Percentiles rank a stretch among this genome's conserved stretches.
These are phyloP conservation scores for Latrodectus geometricus DNA, from an alignment of 1,140 invertebrate genomes.

Conservation along the genomic window DNA sequence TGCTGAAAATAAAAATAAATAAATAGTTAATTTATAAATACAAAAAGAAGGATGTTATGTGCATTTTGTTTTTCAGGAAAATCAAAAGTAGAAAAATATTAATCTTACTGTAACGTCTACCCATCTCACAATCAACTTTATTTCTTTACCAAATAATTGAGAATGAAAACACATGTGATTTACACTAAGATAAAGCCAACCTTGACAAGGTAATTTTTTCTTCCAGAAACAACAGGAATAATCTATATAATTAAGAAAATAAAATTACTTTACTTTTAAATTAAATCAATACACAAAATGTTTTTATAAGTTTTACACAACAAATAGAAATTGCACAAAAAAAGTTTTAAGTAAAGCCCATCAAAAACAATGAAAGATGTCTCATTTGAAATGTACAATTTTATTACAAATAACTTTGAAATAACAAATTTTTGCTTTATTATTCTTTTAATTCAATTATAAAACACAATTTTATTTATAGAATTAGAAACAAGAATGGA, in stretches of 20 bases:
- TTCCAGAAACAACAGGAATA: conserved; percentile 88
- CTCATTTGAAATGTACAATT: too few relatives aligned
- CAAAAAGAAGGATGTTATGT: background rate
- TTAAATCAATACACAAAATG: too few relatives aligned
- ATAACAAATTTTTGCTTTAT: too few relatives aligned
- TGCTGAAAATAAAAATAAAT: conserved; percentile 64
- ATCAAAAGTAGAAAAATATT: conserved; percentile 18
- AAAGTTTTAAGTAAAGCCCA: too few relatives aligned
- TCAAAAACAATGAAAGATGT: too few relatives aligned
- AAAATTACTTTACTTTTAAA: too few relatives aligned
- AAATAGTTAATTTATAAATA: conserved; percentile 20
- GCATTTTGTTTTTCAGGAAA: background rate
- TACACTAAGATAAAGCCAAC: conserved; percentile 95
- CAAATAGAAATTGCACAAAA: too few relatives aligned
- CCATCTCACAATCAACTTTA: conserved; percentile 85
- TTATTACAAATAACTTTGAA: too few relatives aligned
- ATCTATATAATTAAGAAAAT: conserved; percentile 67
- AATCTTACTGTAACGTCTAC: conserved; percentile 72
- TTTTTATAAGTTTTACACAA: too few relatives aligned
- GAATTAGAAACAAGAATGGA: too few relatives aligned
- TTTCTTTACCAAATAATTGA: conserved; percentile 91
- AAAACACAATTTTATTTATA: too few relatives aligned
- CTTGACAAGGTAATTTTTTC: conserved; percentile 89
- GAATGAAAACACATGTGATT: conserved; percentile 97
- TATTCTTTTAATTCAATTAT: too few relatives aligned